Base-by-base conservation (phyloP, 2,797 vertebrate species). In the Helostoma temminkii region DNA sequence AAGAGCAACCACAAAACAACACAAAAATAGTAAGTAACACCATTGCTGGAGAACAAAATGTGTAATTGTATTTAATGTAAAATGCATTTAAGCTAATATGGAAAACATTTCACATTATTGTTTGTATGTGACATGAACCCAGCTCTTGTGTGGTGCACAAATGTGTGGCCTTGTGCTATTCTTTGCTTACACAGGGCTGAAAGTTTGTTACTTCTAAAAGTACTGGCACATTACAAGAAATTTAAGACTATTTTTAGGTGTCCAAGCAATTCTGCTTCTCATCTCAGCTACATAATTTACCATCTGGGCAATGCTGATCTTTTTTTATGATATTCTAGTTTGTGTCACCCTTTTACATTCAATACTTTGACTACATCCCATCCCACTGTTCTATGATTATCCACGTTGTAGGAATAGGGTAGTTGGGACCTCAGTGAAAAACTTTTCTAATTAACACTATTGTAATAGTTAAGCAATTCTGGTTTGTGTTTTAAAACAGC, bases 201-300 rank as follows among this genome's bases (percentile, higher is more conserved):
- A 71, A 59, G 75, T 80, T 63, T 45, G 42, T 66, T 46, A 73
- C 41, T 49, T 73, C 43, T 75, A 43, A 14, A 54, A 67, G 52
- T 65, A 5, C 45, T 48, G 65, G 43, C 56, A 59, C 69, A 70
- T 77, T 41, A 62, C 37, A 46, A 75, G 68, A 69, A 52, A 68
- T 72, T 71, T 61, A 57, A 62, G 42, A 39, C 69, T 72, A 83
- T 83, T 85, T 83, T 72, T 75, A 80, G 48, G 22, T 25, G 19
- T 48, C 54, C 25, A 65, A 72, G 76, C 43, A 58, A 37, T 46
- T 42, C 43, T 25, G 47, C 56, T 24, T 69, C 56, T 54, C 12
- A 19, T 71, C 64, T 41, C 64, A 42, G 39, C 61, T 41, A 52
- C 25, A 68, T 47, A 65, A 66, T 81, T 77, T 66, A 78, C 49